Evolutionary conservation across 1,140 invertebrate species (phyloP).

Genomic region (Listronotus oregonensis): DNA sequence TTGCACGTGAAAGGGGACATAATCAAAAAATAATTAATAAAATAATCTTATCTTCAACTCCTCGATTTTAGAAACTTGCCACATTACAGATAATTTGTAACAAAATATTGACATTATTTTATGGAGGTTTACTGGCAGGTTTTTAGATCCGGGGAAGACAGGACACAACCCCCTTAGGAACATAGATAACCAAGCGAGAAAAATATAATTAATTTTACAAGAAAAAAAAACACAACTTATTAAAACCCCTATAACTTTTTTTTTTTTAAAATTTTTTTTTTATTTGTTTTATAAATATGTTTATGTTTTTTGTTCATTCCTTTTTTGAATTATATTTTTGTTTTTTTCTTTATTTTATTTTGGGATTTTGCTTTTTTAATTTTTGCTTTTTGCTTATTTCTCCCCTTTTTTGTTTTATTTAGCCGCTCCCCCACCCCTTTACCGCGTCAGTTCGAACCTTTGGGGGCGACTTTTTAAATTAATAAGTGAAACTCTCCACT

Average conservation of each 20-base stretch:
- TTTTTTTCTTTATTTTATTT: constrained; percentile 3
- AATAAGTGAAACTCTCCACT: constrained; percentile 78
- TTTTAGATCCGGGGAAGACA: constrained; percentile 89
- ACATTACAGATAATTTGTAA: too few species aligned
- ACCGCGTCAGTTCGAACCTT: constrained; percentile 65
- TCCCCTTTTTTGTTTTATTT: constrained; percentile 41
- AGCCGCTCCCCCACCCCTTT: constrained; percentile 52
- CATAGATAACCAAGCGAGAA: constrained; percentile 73
- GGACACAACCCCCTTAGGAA: constrained; percentile 66
- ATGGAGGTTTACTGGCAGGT: constrained; percentile 60
- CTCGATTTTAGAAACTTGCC: too few species aligned
- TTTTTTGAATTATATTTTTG: too few species aligned
- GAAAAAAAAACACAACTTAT: too few species aligned
- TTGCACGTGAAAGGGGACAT: too few species aligned
- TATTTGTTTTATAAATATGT: too few species aligned
- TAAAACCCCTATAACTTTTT: too few species aligned
- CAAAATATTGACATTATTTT: too few species aligned
- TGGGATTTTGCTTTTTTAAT: constrained; percentile 20
- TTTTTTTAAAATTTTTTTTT: too few species aligned
- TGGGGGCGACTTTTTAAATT: constrained; percentile 81
- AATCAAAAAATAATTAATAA: too few species aligned
- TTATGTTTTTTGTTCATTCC: too few species aligned
- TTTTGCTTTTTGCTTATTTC: constrained; percentile 36
- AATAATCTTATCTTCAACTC: too few species aligned
- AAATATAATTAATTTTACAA: constrained; percentile 64